Evolutionary conservation across 2,888 invertebrate genomes (phyloP).

Genomic region (Therioaphis trifolii): DNA sequence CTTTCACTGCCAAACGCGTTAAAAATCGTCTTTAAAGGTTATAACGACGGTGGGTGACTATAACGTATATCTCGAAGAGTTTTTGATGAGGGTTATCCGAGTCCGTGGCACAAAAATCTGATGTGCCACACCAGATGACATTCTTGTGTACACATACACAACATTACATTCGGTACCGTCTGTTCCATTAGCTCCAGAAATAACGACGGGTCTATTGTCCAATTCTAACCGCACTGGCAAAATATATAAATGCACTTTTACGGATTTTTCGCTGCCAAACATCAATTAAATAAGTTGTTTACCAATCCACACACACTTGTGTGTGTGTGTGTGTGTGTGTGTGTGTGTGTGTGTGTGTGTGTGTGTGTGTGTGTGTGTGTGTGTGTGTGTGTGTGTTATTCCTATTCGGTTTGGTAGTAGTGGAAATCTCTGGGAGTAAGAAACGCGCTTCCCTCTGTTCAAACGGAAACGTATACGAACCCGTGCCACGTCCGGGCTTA

Average conservation of each 20-base stretch:
- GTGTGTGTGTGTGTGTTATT: no score
- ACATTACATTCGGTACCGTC: not conserved
- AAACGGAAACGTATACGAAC: conserved; percentile 28
- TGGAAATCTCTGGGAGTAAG: not conserved
- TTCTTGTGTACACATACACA: not conserved
- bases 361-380: no score
- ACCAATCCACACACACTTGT: not conserved
- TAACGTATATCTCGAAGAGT: no score
- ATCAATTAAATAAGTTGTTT: conserved; percentile 33
- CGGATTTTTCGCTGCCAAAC: not conserved
- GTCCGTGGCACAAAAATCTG: not conserved
- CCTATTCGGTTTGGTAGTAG: no score
- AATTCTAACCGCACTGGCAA: not conserved
- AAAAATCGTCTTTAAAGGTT: no score
- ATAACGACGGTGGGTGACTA: no score
- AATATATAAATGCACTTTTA: not conserved
- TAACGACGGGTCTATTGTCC: conserved; percentile 14
- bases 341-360: no score
- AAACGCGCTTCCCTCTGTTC: conserved; percentile 4
- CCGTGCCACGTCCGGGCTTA: not conserved
- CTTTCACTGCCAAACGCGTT: no score
- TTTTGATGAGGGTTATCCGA: no score
- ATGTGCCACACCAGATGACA: not conserved
- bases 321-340: not conserved
- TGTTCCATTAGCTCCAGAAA: conserved; percentile 41